A percentile compares a stretch with the other conserved stretches of the same genome.
phyloP scores from a whole-genome alignment of 2,113 vertebrate species.

The Pyrgilauda ruficollis region DNA sequence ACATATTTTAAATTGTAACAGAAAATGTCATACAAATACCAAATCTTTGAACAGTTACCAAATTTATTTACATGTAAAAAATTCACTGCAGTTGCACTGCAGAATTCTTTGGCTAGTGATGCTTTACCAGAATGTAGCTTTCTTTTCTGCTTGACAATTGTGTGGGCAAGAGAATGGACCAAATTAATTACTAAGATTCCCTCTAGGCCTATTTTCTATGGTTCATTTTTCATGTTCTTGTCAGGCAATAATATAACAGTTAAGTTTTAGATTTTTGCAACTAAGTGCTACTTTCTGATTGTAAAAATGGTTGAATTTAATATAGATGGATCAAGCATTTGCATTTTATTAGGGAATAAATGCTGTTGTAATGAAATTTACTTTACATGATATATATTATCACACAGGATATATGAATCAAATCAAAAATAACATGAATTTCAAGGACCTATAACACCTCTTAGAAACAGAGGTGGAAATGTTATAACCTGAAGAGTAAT shows the following conservation, averaged over 20 bases:
- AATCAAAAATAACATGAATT: neutral
- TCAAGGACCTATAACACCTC: neutral
- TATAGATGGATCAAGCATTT: neutral
- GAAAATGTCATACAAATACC: neutral
- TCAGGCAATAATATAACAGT: neutral
- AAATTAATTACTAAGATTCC: neutral
- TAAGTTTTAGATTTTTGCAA: slow-evolving; percentile 2
- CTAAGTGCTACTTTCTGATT: neutral
- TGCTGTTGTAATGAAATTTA: neutral
- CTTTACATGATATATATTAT: neutral
- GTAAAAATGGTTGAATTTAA: neutral
- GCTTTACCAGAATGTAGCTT: neutral
- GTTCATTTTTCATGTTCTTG: neutral
- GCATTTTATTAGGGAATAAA: slow-evolving; percentile 6
- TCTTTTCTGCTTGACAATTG: neutral
- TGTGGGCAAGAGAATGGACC: neutral
- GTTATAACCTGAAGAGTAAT: neutral
- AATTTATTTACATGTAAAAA: neutral
- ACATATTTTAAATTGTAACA: neutral
- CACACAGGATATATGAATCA: neutral
- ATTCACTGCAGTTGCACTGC: neutral
- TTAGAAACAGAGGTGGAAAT: neutral
- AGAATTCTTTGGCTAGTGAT: neutral
- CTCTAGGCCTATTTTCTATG: neutral
- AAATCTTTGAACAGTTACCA: neutral